Evolutionary conservation across 2,113 vertebrate species (phyloP).

Genomic region (Paedocypris sp.): DNA sequence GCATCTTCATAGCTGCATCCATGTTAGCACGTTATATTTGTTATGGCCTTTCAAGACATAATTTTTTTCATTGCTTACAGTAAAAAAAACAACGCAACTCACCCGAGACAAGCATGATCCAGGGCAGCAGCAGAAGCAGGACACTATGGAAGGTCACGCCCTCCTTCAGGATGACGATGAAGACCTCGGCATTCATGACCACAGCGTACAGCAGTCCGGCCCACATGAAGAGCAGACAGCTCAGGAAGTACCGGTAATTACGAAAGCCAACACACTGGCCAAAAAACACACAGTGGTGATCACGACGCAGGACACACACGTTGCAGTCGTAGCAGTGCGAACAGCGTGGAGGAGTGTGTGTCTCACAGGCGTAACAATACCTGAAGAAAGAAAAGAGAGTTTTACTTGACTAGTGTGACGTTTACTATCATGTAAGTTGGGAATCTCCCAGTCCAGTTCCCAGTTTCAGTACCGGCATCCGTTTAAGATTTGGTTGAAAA

Average conservation of each 20-base stretch:
- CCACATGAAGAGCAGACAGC: slow-evolving; percentile 69
- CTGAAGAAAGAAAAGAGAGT: no score
- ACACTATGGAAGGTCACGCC: slow-evolving; percentile 69
- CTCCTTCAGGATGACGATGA: slow-evolving; percentile 68
- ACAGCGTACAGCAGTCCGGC: slow-evolving; percentile 70
- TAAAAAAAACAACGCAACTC: not conserved
- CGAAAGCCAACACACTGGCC: slow-evolving; percentile 75
- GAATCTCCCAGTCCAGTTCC: no score
- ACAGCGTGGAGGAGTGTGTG: slow-evolving; percentile 76
- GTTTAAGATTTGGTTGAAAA: no score
- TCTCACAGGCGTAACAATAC: slow-evolving; percentile 78
- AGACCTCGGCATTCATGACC: slow-evolving; percentile 74
- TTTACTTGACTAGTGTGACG: no score
- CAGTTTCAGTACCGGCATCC: no score
- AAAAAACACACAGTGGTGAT: slow-evolving; percentile 85
- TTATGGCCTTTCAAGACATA: no score
- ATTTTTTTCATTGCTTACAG: not conserved
- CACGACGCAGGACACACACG: slow-evolving; percentile 72
- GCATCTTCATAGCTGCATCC: no score
- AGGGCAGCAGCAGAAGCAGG: slow-evolving; percentile 72
- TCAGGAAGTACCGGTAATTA: slow-evolving; percentile 79
- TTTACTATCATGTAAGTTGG: no score
- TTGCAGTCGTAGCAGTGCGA: slow-evolving; percentile 78
- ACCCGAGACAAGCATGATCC: slow-evolving; percentile 87
- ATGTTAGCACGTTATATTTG: no score